Evolutionary conservation across 1,140 invertebrate species (phyloP), one percentile per base, ranked within the genome.

Genomic region (Brevipalpus yothersi): DNA sequence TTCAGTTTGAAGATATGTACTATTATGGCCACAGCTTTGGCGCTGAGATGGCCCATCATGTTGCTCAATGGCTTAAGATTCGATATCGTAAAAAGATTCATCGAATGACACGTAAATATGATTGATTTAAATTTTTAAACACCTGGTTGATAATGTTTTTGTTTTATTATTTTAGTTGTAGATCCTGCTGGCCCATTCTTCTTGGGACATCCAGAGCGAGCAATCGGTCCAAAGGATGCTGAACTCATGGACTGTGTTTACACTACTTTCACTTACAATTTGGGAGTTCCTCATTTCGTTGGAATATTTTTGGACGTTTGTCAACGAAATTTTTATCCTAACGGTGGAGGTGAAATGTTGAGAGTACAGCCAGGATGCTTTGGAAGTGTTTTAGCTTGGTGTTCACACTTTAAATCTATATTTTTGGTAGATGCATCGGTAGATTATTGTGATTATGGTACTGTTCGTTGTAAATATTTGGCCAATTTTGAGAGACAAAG

Each of bases 111-210:
- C 68, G 69, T 65, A 51, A 51, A 7, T 51, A 51, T 19, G 1
- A 13, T 8, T 51, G 17, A 51, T 3, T 4, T 51, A 19, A 51
- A 31, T 31, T 5, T 3, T 31, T 5, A 31, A 31, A 31, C 2
- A 19, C 40, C n/a, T n/a, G n/a, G n/a, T n/a, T n/a, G n/a, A n/a
- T 56, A 9, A 13, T 56, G 2, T 19, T 31, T 10, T 17, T 43
- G n/a, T 57, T 23, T 17, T 2, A 5, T 3, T 31, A 31, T 79
- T 62, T 74, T 75, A 68, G 86, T 83, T 1, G 66, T 94, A 64
- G 90, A 95, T 72, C 88, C 90, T 0, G 90, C 90, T 0, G 86
- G 86, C 60, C 89, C 89, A 0, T 82, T 90, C 68, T 94, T 94
- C 71, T 81, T 82, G 63, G 80, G 83, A 62, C 82, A 84, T 0